A percentile compares a stretch with the other conserved stretches of the same genome.
Evolutionary conservation across 2,888 invertebrate species (phyloP).

Genomic region (Caradrina clavipalpis): DNA sequence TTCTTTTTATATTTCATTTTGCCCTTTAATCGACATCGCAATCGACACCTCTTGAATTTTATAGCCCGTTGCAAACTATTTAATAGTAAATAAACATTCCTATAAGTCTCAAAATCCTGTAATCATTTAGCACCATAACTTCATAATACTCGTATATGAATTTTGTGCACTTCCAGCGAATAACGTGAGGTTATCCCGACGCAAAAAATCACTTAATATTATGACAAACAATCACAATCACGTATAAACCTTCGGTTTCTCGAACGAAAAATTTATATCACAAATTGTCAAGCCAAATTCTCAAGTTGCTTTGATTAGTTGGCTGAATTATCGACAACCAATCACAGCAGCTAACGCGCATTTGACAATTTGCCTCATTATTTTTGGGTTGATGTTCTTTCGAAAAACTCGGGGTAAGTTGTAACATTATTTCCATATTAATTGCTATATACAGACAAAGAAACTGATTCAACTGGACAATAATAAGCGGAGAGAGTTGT

Average conservation of each 20-base stretch:
- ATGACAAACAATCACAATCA: slow-evolving; percentile 16
- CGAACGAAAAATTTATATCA: neutral
- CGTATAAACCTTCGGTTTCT: neutral
- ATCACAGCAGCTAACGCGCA: no score
- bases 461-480: slow-evolving; percentile 13
- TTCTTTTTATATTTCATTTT: no score
- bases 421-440: slow-evolving; percentile 35
- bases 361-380: no score
- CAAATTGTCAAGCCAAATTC: no score
- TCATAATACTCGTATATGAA: no score
- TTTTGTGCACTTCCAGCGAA: neutral
- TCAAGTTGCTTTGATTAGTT: no score
- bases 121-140: neutral
- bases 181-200: neutral
- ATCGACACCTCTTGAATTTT: no score
- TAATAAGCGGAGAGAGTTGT: slow-evolving; percentile 12
- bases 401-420: neutral
- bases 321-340: no score
- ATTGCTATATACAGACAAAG: slow-evolving; percentile 8
- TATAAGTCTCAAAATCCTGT: neutral
- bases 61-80: no score
- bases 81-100: no score
- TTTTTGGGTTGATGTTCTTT: no score
- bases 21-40: no score
- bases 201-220: slow-evolving; percentile 47